A percentile compares a stretch with the other conserved stretches of the same genome.
These are phyloP conservation scores for Heliornis fulica DNA, from an alignment of 2,113 vertebrate genomes.

Conservation along the genomic window DNA sequence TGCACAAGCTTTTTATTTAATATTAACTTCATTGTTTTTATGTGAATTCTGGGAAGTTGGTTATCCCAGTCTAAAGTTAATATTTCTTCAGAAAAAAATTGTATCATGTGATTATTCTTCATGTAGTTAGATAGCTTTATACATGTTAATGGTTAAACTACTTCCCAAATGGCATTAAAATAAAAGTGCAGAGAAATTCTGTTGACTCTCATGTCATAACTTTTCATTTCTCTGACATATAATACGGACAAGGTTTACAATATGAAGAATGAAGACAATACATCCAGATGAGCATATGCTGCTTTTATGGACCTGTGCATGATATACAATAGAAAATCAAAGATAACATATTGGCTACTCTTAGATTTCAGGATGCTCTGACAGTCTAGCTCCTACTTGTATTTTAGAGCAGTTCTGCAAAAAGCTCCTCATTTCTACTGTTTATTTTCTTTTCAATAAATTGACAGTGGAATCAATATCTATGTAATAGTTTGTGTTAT, in stretches of 20 bases:
- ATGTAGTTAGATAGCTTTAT: not conserved
- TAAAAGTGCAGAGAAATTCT: not conserved
- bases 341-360: not conserved
- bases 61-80: constrained; percentile 71
- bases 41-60: constrained; percentile 74
- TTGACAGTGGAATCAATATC: not conserved
- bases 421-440: not conserved
- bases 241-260: not conserved
- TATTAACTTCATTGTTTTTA: constrained; percentile 80
- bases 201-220: not conserved
- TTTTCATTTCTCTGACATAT: not conserved
- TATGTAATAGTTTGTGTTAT: not conserved
- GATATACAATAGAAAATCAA: not conserved
- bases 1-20: constrained; percentile 76
- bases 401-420: not conserved
- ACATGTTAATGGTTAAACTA: constrained; percentile 45
- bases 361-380: not conserved
- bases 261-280: not conserved
- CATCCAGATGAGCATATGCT: not conserved
- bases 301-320: not conserved
- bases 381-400: not conserved
- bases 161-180: not conserved
- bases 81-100: constrained; percentile 67
- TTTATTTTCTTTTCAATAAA: not conserved
- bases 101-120: constrained; percentile 51